phyloP scores from a whole-genome alignment of 2,113 vertebrate genomes.

The Australoheros scitulus region DNA sequence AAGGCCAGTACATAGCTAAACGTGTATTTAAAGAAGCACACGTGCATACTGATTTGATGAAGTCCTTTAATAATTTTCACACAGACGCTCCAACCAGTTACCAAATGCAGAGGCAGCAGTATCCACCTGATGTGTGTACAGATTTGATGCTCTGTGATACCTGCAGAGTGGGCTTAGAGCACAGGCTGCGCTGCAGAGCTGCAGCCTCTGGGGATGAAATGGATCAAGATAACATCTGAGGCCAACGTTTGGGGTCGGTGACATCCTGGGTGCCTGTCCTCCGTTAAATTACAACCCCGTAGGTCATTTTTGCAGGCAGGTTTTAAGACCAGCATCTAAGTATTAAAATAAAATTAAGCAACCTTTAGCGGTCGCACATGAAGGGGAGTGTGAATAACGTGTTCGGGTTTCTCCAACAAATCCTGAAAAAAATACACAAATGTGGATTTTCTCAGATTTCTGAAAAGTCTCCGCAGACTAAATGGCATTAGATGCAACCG shows the following conservation, averaged over 20 bases:
- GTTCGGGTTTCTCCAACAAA: no score
- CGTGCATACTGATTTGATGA: background rate
- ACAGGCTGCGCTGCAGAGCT: background rate
- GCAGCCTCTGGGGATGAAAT: background rate
- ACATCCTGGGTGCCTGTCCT: background rate
- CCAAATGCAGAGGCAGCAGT: background rate
- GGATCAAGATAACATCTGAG: background rate
- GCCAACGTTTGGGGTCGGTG: background rate
- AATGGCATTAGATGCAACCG: no score
- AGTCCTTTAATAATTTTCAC: background rate
- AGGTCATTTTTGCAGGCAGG: no score
- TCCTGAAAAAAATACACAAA: no score
- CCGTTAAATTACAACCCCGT: no score
- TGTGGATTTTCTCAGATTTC: no score
- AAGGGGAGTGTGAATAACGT: no score
- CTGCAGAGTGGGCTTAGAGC: background rate
- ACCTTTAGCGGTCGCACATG: no score
- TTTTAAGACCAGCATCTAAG: no score
- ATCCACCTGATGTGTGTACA: background rate
- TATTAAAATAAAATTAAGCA: no score
- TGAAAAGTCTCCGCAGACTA: no score
- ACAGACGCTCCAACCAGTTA: background rate
- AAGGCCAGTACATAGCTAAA: background rate
- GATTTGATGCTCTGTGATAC: background rate
- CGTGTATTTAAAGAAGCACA: background rate